Conservation (phyloP, 64 coral and sea anemone genomes). For the Stylophora pistillata region DNA sequence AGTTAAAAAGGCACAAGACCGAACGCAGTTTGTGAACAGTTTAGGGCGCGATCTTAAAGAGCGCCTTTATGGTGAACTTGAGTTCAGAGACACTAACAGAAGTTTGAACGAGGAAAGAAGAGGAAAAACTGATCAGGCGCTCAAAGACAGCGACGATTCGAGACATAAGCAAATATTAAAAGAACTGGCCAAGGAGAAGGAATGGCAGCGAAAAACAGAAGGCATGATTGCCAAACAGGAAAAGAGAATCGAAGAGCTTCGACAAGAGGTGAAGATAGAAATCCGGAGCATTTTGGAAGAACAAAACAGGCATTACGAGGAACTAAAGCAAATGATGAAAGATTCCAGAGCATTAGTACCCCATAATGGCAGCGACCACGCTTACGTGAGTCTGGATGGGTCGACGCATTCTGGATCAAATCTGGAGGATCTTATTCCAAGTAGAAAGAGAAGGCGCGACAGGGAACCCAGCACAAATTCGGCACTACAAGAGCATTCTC, state of each 20-base stretch:
- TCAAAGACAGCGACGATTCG: neutral
- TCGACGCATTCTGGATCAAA: conserved; percentile 53
- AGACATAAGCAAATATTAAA: conserved; percentile 65
- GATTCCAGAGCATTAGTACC: conserved; percentile 34
- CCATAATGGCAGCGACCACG: conserved; percentile 54
- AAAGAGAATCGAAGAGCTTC: conserved; percentile 73
- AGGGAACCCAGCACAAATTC: conserved; percentile 22
- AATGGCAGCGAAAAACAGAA: conserved; percentile 69
- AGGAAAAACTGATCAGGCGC: neutral
- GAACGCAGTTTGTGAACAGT: conserved; percentile 30
- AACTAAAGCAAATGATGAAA: conserved; percentile 62
- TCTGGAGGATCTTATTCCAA: neutral
- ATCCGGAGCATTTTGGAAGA: conserved; percentile 64
- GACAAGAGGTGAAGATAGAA: conserved; percentile 59
- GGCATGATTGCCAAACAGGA: conserved; percentile 60
- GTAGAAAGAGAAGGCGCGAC: conserved; percentile 31
- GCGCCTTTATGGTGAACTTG: conserved; percentile 43
- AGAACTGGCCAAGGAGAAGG: conserved; percentile 74
- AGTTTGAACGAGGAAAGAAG: neutral
- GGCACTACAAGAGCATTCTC: conserved; percentile 12
- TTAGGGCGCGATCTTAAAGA: conserved; percentile 34
- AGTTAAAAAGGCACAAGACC: conserved; percentile 45
- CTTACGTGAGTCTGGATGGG: conserved; percentile 70
- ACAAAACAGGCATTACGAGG: conserved; percentile 72
- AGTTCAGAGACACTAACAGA: conserved; percentile 27